Percentiles rank a stretch among this genome's conserved stretches.
Evolutionary conservation across 2,113 vertebrate genomes (phyloP).

Genomic region (Colossoma macropomum): DNA sequence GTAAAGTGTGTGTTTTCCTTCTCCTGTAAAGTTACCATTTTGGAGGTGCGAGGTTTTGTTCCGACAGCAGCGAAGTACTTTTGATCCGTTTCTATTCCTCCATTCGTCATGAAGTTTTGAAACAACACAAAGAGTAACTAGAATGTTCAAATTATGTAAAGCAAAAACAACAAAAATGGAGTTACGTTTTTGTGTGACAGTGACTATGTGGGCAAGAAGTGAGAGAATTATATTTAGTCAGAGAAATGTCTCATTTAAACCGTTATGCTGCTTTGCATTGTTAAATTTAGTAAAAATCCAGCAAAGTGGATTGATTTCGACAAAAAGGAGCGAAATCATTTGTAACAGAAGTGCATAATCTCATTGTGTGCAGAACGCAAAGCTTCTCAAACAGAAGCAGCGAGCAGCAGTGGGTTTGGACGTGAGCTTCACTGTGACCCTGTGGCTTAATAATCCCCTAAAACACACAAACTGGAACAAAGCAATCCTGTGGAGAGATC

Average conservation of each 20-base stretch:
- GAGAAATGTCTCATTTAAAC: neutral
- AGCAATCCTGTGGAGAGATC: slow-evolving; percentile 38
- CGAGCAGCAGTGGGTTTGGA: slow-evolving; percentile 16
- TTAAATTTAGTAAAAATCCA: neutral
- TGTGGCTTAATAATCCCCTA: slow-evolving; percentile 49
- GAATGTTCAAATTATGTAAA: too few relatives aligned
- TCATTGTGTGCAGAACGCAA: neutral
- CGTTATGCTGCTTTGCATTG: neutral
- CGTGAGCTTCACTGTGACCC: slow-evolving; percentile 31
- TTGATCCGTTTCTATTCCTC: too few relatives aligned
- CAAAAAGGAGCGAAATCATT: neutral
- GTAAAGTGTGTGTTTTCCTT: too few relatives aligned
- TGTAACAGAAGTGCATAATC: neutral
- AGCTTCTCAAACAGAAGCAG: neutral
- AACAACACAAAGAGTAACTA: too few relatives aligned
- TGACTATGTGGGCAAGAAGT: neutral
- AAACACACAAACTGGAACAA: slow-evolving; percentile 51
- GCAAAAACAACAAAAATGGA: too few relatives aligned
- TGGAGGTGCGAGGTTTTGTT: too few relatives aligned
- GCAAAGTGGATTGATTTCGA: neutral
- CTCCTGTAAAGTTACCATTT: too few relatives aligned
- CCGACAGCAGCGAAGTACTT: too few relatives aligned
- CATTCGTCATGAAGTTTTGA: too few relatives aligned
- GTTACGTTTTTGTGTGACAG: too few relatives aligned
- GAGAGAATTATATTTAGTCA: neutral